A percentile compares a stretch with the other conserved stretches of the same genome.
Conservation (phyloP, 2,888 invertebrate genomes). For the Monopis laevigella region DNA sequence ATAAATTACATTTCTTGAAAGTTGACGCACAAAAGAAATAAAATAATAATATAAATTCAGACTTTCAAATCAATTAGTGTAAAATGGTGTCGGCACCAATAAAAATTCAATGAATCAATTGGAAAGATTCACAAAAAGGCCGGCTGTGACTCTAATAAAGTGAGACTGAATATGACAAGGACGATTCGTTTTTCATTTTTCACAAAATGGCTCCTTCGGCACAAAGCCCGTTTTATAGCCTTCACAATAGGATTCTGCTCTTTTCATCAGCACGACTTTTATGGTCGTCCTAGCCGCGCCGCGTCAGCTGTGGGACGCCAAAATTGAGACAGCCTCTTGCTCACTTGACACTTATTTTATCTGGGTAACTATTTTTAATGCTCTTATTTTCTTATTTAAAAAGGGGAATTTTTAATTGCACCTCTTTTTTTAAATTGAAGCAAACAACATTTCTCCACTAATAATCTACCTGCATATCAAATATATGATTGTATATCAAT, state of each 20-base stretch:
- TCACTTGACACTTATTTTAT: no score
- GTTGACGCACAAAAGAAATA: no score
- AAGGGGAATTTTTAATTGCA: no score
- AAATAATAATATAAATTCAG: no score
- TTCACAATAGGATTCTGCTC: conserved; percentile 61
- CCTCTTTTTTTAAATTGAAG: no score
- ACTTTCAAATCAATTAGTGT: no score
- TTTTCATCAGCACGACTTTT: conserved; percentile 58
- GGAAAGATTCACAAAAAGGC: conserved; percentile 29
- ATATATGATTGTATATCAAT: no score
- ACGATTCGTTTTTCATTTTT: conserved; percentile 59
- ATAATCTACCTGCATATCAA: no score
- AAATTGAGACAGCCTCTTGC: conserved; percentile 45
- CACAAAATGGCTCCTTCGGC: conserved; percentile 50
- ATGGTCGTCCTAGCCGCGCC: conserved; percentile 34
- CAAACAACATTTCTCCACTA: no score
- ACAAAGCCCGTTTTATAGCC: conserved; percentile 59
- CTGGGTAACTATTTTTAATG: no score
- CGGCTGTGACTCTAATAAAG: conserved; percentile 34
- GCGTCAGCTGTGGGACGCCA: conserved; percentile 50
- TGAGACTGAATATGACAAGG: conserved; percentile 46
- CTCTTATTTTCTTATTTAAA: no score
- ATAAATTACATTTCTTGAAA: no score
- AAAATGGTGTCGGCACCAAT: conserved; percentile 16
- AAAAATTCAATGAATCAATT: conserved; percentile 24